A percentile compares a stretch with the other conserved stretches of the same genome.
phyloP scores from a whole-genome alignment of 2,797 vertebrate genomes.

The Danio jaintianensis region DNA sequence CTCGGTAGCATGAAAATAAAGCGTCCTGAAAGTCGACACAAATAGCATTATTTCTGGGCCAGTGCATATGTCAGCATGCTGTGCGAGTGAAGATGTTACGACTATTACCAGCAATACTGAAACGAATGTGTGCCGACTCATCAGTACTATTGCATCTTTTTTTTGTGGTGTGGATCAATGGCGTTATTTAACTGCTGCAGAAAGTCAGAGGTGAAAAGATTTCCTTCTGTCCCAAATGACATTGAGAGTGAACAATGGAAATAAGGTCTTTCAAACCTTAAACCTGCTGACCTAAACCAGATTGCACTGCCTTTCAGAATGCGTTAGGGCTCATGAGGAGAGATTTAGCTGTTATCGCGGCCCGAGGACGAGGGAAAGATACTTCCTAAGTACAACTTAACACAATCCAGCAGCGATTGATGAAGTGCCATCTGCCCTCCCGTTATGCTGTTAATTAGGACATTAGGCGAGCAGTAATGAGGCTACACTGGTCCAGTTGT shows the following conservation, averaged over 20 bases:
- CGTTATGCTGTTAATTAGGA: constrained; percentile 46
- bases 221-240: constrained; percentile 25
- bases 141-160: constrained; percentile 27
- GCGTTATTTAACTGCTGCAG: constrained; percentile 35
- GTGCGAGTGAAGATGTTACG: neutral
- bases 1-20: neutral
- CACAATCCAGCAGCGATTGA: neutral
- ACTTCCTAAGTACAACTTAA: neutral
- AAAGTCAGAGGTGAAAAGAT: constrained; percentile 15
- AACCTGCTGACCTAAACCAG: constrained; percentile 48
- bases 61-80: neutral
- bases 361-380: constrained; percentile 17
- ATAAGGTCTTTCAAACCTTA: constrained; percentile 19
- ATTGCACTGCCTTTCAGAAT: constrained; percentile 25
- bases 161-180: constrained; percentile 48
- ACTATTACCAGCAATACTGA: neutral
- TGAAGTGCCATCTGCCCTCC: neutral
- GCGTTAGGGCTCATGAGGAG: neutral
- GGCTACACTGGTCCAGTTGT: constrained; percentile 4
- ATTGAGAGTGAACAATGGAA: constrained; percentile 42
- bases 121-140: constrained; percentile 27
- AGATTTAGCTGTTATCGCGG: constrained; percentile 3
- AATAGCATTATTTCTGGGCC: constrained; percentile 2
- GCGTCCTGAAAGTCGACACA: neutral
- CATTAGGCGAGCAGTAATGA: constrained; percentile 24